Base-by-base conservation (phyloP, 2,888 invertebrate species). In the Sycophila texana region DNA sequence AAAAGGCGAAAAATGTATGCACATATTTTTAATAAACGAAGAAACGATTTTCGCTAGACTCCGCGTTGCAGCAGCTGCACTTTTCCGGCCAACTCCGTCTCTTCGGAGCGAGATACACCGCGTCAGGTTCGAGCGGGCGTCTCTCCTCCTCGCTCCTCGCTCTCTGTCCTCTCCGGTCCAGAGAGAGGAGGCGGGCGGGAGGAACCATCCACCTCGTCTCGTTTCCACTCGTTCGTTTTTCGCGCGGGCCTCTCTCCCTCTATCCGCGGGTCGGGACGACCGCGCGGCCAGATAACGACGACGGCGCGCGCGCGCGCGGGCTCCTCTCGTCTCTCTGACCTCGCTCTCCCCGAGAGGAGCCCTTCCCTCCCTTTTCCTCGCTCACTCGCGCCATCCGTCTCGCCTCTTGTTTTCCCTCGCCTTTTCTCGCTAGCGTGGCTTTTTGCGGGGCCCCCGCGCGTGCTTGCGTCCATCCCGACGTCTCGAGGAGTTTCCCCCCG, bases 321-420 rank as follows among this genome's bases (percentile, higher is more conserved):
- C 39, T 39, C 39, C 7, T 60, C 68, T 65, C 71, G 65, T 30
- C 68, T 72, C 58, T 77, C 63, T 63, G 77, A 78, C 73, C 73
- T 78, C 77, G 77, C 72, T 60, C 39, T 57, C 47, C 39, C 63
- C 30, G 53, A 39, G 12, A 10, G 47, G 39, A 13, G 63, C 47
- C 20, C 4, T 20, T 53, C 30, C 49, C 30, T 65, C 51, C 53
- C 60, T 16, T 74, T 74, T 58, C 60, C 67, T 22, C 51, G 67
- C 39, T 74, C 61, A 39, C 63, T 39, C 73, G 77, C 60, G 67
- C 77, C 77, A 78, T 78, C 81, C 66, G 63, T 75, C 74, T 82
- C 74, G 39, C 39, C 39, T 39, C 39, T 39, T 39, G 39, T 82
- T 81, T 79, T 80, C 81, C 80, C 74, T 81, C 74, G 68, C 71